Conservation (phyloP, 2,888 invertebrate species). For the Chorisops tibialis region DNA sequence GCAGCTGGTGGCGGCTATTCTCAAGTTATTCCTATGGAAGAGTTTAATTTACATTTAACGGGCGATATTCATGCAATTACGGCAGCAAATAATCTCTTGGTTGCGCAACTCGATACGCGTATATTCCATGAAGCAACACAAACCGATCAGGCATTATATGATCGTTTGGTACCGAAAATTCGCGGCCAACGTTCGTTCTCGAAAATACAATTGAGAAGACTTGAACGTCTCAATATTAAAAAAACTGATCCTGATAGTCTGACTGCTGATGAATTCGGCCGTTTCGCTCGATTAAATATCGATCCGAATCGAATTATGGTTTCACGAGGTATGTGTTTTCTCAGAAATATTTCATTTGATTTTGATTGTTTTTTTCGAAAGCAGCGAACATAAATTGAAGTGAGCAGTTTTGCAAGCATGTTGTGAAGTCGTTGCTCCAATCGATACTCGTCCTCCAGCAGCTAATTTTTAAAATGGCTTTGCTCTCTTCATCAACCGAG, state of each 20-base stretch:
- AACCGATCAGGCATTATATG: slow-evolving; percentile 77
- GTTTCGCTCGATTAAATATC: slow-evolving; percentile 85
- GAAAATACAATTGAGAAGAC: slow-evolving; percentile 74
- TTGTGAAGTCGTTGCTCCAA: too few relatives aligned
- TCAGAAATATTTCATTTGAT: slow-evolving; percentile 22
- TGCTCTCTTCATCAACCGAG: too few relatives aligned
- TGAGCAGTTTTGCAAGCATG: background rate
- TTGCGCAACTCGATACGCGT: slow-evolving; percentile 94
- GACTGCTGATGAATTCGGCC: slow-evolving; percentile 71
- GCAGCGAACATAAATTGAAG: background rate
- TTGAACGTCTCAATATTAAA: slow-evolving; percentile 71
- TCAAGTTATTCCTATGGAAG: slow-evolving; percentile 98
- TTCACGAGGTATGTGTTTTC: slow-evolving; percentile 72
- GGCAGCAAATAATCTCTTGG: slow-evolving; percentile 95
- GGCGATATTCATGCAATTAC: slow-evolving; percentile 99
- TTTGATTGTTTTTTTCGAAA: slow-evolving; percentile 4
- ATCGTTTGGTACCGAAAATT: slow-evolving; percentile 80
- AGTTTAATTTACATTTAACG: slow-evolving; percentile 96
- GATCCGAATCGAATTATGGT: slow-evolving; percentile 87
- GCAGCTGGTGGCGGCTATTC: slow-evolving; percentile 99
- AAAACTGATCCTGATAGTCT: slow-evolving; percentile 82
- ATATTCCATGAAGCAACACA: slow-evolving; percentile 97
- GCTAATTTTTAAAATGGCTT: too few relatives aligned
- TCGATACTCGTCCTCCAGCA: too few relatives aligned
- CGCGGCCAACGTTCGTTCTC: slow-evolving; percentile 82